These are phyloP conservation scores for Drosophila takahashii DNA, from an alignment of 1,140 invertebrate genomes.

Conservation along the genomic window DNA sequence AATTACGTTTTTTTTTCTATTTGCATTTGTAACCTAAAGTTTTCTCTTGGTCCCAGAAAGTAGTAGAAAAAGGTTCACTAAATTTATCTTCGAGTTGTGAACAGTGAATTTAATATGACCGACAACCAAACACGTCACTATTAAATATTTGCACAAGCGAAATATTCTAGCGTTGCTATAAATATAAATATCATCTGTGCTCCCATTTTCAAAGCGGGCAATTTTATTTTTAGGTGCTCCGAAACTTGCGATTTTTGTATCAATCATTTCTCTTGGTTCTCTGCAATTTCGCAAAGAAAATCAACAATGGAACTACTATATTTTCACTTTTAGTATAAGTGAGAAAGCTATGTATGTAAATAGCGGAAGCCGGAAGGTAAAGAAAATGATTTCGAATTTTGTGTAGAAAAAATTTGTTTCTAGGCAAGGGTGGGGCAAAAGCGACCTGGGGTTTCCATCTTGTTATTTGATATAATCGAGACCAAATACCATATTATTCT, in stretches of 20 bases:
- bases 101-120: slow-evolving; percentile 2
- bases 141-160: slow-evolving; percentile 15
- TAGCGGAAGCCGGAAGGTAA: not conserved
- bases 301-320: not conserved
- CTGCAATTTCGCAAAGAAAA: not conserved
- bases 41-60: not conserved
- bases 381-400: too few relatives aligned
- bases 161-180: slow-evolving; percentile 15
- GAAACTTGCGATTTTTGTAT: slow-evolving; percentile 25
- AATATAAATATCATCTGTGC: slow-evolving; percentile 17
- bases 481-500: too few relatives aligned
- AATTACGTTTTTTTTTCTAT: not conserved
- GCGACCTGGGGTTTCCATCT: too few relatives aligned
- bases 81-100: not conserved
- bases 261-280: slow-evolving; percentile 19
- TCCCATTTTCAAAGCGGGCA: slow-evolving; percentile 13
- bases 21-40: not conserved
- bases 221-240: slow-evolving; percentile 34
- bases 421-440: too few relatives aligned
- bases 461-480: too few relatives aligned
- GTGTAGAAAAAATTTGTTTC: too few relatives aligned
- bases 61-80: not conserved
- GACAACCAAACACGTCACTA: not conserved
- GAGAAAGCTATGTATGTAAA: not conserved
- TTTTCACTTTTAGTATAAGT: too few relatives aligned